Percentiles rank a stretch among this genome's conserved stretches.
phyloP scores from a whole-genome alignment of 2,797 vertebrate species.

The Monodelphis domestica region DNA sequence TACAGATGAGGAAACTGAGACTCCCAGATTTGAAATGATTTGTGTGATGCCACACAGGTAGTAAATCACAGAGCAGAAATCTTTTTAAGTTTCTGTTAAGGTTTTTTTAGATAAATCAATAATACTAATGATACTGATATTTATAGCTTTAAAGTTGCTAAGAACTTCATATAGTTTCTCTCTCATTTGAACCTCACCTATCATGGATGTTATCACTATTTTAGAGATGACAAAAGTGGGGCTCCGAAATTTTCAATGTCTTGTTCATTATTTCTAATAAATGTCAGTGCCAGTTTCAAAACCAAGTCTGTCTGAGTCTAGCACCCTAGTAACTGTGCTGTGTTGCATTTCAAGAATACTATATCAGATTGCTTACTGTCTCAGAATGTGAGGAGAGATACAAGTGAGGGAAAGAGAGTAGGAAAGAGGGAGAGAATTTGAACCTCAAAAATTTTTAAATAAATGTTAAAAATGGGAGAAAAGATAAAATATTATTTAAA shows the following conservation, averaged over 20 bases:
- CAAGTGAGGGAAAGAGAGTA: not conserved
- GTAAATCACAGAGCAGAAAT: not conserved
- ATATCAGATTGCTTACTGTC: no score
- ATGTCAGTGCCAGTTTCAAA: not conserved
- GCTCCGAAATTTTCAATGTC: not conserved
- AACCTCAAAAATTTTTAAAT: no score
- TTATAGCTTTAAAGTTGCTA: not conserved
- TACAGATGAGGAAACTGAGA: not conserved
- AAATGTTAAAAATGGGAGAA: no score
- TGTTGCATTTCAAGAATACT: not conserved
- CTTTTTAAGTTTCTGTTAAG: no score
- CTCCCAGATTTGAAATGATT: not conserved
- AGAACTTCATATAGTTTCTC: not conserved
- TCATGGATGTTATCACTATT: not conserved
- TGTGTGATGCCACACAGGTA: not conserved
- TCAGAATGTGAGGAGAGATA: no score
- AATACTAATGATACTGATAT: not conserved
- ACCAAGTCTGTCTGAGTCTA: not conserved
- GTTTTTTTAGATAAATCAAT: not conserved
- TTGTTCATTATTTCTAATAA: not conserved
- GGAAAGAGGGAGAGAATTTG: no score
- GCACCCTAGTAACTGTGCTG: not conserved
- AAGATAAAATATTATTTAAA: no score
- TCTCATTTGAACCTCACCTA: not conserved
- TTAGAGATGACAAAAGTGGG: not conserved